Conservation (phyloP, 2,797 vertebrate species). For the Syngnathus rostellatus region DNA sequence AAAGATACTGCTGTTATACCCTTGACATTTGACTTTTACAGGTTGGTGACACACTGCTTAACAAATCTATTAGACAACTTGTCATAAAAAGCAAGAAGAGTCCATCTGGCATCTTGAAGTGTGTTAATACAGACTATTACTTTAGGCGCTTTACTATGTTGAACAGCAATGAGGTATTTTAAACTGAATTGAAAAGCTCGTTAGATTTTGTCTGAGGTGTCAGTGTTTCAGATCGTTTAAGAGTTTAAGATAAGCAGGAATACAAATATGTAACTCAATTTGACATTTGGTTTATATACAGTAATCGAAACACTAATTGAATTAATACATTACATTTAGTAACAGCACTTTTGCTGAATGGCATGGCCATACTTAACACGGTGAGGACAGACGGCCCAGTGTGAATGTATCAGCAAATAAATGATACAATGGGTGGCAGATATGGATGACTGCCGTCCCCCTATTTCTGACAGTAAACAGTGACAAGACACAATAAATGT, state of each 20-base stretch:
- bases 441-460: too few species aligned
- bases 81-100: background rate
- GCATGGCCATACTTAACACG: background rate
- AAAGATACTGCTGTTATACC: background rate
- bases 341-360: background rate
- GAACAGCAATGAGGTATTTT: background rate
- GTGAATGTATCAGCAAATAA: too few species aligned
- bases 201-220: background rate
- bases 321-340: too few species aligned
- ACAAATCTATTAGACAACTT: background rate
- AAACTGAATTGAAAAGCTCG: background rate
- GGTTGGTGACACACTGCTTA: background rate
- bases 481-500: slow-evolving; percentile 7
- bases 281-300: too few species aligned
- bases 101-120: background rate
- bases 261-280: too few species aligned
- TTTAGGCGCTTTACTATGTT: background rate
- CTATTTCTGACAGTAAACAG: background rate
- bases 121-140: background rate
- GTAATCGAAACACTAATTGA: too few species aligned
- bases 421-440: background rate
- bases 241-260: too few species aligned
- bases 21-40: slow-evolving; percentile 4
- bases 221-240: too few species aligned
- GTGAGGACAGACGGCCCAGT: background rate